Evolutionary conservation across 2,113 vertebrate species (phyloP), one percentile per base, ranked within the genome.

Genomic region (Protobothrops mucrosquamatus): DNA sequence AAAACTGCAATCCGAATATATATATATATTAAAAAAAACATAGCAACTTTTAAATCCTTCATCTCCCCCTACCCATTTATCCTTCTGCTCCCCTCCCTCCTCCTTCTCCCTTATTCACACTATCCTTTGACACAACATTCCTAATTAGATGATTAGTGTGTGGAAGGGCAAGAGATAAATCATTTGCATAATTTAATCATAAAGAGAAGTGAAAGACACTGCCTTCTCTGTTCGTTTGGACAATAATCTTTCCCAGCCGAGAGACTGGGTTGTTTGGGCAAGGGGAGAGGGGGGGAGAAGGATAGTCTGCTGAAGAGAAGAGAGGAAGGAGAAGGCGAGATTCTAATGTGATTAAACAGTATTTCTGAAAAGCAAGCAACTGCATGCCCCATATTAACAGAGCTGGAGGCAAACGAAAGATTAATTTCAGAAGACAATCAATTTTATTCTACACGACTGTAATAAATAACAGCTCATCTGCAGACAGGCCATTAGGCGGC

Each of bases 311-410:
- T 2, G 34, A 39, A 91, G 69, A 91, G 85, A 52, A 52, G 29
- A 23, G 88, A 43, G 29, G 90, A 86, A 61, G 23, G 94, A 98
- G 97, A 98, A 97, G 97, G 96, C 97, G 96, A 98, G 97, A 98
- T 98, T 98, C 98, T 98, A 98, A 99, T 98, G 98, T 98, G 98
- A 98, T 98, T 99, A 98, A 98, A 98, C 98, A 98, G 98, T 98
- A 98, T 98, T 98, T 98, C 98, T 98, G 98, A 97, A 98, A 98
- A 93, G 98, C 98, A 98, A 97, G 97, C 98, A 97, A 98, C 96
- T 98, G 97, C 98, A 97, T 97, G 98, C 98, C 98, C 98, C 98
- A 98, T 98, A 98, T 98, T 98, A 98, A 98, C 97, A 98, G 97
- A 97, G 98, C 98, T 98, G 96, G 97, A 98, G 98, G 98, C 98